Evolutionary conservation across 2,113 vertebrate genomes (phyloP), one percentile per base, ranked within the genome.

Genomic region (Bubo scandiacus): DNA sequence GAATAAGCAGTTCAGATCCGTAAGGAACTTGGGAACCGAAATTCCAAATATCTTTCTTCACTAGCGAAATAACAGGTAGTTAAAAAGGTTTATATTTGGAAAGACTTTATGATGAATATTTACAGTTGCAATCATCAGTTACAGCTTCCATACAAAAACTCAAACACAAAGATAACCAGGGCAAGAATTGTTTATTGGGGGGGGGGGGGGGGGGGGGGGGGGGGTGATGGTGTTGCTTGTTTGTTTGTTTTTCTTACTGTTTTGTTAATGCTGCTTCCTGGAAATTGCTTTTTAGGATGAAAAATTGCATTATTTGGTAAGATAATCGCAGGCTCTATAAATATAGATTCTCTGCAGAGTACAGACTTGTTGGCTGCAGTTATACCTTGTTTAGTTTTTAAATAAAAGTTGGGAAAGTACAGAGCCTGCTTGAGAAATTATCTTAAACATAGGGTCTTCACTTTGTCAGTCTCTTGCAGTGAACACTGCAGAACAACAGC

Each of bases 341-440:
- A 49, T 80, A 67, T 42, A 62, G 13, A 65, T 59, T 83, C 8
- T 86, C 26, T 82, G 8, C 67, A 86, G 19, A 84, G 27, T 77
- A 71, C n/a, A 80, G 67, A 85, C 32, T 20, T 90, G 2, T 58
- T 89, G 45, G 52, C 57, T 91, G 55, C 12, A 45, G 32, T 67
- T 86, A 75, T 16, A 34, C 26, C 34, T 90, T 90, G 25, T 43
- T 82, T 72, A 77, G 15, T 15, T 92, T 93, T 83, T 58, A 87
- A 95, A 62, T 51, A 59, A 40, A 66, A 78, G 25, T 34, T 77
- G 77, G 93, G 29, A 86, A 82, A 38, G 32, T 51, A 45, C 43
- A 94, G 38, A 66, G 42, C 20, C 91, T 96, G 40, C 47, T 63
- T 83, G 62, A 85, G 59, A 93, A 79, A 78, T 91, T 62, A 54